Conservation (phyloP, 2,113 vertebrate genomes). For the Sturnira hondurensis region DNA sequence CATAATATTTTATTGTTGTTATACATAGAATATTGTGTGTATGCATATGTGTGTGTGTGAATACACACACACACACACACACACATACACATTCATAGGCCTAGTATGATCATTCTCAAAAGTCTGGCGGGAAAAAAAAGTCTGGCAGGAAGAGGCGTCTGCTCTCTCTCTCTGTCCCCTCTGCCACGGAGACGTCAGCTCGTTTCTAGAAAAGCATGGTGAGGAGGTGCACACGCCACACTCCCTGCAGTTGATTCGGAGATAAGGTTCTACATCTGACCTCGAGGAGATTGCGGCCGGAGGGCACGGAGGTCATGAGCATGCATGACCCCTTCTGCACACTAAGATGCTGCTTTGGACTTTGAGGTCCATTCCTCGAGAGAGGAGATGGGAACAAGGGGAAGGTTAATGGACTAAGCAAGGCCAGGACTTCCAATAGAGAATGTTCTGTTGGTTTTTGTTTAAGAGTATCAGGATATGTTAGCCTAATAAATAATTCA, state of each 20-base stretch:
- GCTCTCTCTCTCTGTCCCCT: neutral
- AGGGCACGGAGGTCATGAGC: neutral
- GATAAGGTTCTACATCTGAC: constrained; percentile 41
- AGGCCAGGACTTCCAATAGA: constrained; percentile 25
- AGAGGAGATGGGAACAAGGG: constrained; percentile 34
- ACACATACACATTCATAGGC: neutral
- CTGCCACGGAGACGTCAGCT: neutral
- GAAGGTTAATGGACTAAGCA: constrained; percentile 70
- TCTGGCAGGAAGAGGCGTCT: neutral
- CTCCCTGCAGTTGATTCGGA: constrained; percentile 30
- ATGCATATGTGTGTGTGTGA: neutral
- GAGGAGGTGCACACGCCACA: neutral
- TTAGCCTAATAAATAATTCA: constrained; percentile 49
- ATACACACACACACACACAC: no score
- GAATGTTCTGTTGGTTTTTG: neutral
- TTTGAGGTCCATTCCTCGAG: constrained; percentile 47
- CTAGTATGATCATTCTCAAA: constrained; percentile 4
- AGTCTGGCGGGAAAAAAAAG: neutral
- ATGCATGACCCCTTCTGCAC: neutral
- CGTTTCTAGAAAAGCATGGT: neutral
- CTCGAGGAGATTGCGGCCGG: constrained; percentile 5
- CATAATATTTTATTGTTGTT: neutral
- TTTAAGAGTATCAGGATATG: neutral
- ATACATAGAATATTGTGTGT: neutral
- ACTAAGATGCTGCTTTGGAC: neutral